Base-by-base conservation (phyloP, 2,888 invertebrate species). In the Tenthredo notha region DNA sequence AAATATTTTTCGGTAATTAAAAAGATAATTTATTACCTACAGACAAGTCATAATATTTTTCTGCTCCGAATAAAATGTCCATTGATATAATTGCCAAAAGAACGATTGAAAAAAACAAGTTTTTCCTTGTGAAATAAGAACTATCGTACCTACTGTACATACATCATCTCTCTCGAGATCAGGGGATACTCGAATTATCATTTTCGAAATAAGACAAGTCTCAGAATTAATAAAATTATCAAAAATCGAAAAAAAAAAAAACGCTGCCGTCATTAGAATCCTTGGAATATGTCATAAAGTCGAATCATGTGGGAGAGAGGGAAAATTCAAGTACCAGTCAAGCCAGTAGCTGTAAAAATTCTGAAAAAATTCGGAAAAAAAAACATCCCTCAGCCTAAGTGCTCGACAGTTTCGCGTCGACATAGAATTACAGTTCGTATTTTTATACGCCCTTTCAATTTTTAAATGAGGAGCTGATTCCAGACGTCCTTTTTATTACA, bases 371-470 rank as follows among this genome's bases (percentile, higher is more conserved):
- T 29, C 7, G 3, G 18, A 54, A 54, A 54, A 33, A 33, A 10
- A 54, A 54, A 54, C 10, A 50, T 50, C 25, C 18, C 29, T 50
- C 50, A 25, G 29, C 18, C 6, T 15, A 29, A 77, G 18, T 50
- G 21, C 33, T 77, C 33, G 29, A n/a, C 50, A 50, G 18, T n/a
- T 50, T 33, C 3, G 9, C 29, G 15, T 50, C 77, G 54, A 77
- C 33, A 15, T 18, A n/a, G 77, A 50, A 77, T 77, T 54, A 54
- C 25, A 54, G 77, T 54, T 33, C 33, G 77, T 77, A 80, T 61
- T 58, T 37, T 61, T 40, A 80, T 33, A 33, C 50, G 25, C 33
- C 15, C 25, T 33, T 50, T 33, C 25, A 15, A 29, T 54, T 50
- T 77, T 54, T 2, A 77, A 33, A 54, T 9, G 54, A n/a, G 29